phyloP scores from a whole-genome alignment of 2,888 invertebrate genomes.

The Leptopilina drosophilae region DNA sequence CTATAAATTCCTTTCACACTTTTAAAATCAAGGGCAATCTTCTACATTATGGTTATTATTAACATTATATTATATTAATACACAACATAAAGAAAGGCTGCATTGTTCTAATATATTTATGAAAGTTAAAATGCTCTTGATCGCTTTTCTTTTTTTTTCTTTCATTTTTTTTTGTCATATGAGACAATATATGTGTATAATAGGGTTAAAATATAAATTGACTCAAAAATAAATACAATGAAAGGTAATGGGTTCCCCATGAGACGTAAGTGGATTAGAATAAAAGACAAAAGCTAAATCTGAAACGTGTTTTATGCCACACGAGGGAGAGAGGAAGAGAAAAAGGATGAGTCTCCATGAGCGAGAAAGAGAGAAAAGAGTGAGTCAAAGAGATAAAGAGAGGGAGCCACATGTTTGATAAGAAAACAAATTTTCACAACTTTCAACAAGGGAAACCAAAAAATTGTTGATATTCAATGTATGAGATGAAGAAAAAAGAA shows the following conservation, averaged over 20 bases:
- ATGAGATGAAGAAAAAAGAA: neutral
- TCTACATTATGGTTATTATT: neutral
- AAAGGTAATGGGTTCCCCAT: slow-evolving; percentile 24
- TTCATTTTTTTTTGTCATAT: neutral
- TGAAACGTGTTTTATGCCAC: slow-evolving; percentile 20
- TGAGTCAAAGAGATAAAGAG: neutral
- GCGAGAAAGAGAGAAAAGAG: neutral
- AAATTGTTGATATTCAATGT: neutral
- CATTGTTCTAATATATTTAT: neutral
- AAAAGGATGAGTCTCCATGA: too few species aligned
- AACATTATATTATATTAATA: neutral
- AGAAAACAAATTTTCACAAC: slow-evolving; percentile 23
- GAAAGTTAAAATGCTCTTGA: slow-evolving; percentile 16
- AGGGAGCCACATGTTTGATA: slow-evolving; percentile 29
- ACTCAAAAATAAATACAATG: slow-evolving; percentile 9
- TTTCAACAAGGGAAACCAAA: neutral
- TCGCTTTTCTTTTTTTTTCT: neutral
- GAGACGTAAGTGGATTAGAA: slow-evolving; percentile 32
- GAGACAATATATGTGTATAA: slow-evolving; percentile 10
- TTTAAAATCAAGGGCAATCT: neutral
- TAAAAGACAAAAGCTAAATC: slow-evolving; percentile 33
- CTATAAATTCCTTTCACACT: neutral
- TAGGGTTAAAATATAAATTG: neutral
- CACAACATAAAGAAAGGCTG: neutral
- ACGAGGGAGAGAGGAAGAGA: neutral